Evolutionary conservation across 2,888 invertebrate genomes (phyloP).

Genomic region (Megamerina dolium): DNA sequence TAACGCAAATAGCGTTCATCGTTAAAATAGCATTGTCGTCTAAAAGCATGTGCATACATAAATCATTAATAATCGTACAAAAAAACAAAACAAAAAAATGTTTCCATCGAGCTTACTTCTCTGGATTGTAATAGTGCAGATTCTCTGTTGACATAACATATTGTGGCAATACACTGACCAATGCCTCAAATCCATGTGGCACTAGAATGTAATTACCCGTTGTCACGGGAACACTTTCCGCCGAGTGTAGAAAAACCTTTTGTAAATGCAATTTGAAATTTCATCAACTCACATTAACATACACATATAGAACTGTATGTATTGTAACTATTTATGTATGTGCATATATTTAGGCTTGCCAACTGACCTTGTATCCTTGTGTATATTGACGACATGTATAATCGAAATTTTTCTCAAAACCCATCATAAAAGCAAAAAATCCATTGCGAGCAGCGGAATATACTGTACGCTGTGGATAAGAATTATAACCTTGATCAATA

Average conservation of each 20-base stretch:
- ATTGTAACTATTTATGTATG: neutral
- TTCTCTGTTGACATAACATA: constrained; percentile 67
- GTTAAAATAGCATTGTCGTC: constrained; percentile 64
- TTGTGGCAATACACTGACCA: constrained; percentile 64
- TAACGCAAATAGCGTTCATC: constrained; percentile 59
- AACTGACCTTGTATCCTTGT: constrained; percentile 60
- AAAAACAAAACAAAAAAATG: too few species aligned
- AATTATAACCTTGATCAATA: constrained; percentile 52
- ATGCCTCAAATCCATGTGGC: constrained; percentile 53
- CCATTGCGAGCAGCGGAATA: constrained; percentile 62
- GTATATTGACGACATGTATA: constrained; percentile 66
- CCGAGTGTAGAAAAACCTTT: constrained; percentile 44
- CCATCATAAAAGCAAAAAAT: constrained; percentile 57
- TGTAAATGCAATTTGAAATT: neutral
- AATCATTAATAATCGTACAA: too few species aligned
- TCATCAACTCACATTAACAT: neutral
- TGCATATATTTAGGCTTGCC: neutral
- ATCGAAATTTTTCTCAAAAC: constrained; percentile 59
- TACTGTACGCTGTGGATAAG: constrained; percentile 63
- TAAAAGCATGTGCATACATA: constrained; percentile 12
- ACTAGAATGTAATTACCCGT: constrained; percentile 43
- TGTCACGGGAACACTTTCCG: constrained; percentile 44
- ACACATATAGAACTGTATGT: neutral
- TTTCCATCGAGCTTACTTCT: constrained; percentile 47
- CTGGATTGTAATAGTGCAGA: constrained; percentile 54